Conservation (phyloP, 2,113 vertebrate species). For the Pseudopodoces humilis region DNA sequence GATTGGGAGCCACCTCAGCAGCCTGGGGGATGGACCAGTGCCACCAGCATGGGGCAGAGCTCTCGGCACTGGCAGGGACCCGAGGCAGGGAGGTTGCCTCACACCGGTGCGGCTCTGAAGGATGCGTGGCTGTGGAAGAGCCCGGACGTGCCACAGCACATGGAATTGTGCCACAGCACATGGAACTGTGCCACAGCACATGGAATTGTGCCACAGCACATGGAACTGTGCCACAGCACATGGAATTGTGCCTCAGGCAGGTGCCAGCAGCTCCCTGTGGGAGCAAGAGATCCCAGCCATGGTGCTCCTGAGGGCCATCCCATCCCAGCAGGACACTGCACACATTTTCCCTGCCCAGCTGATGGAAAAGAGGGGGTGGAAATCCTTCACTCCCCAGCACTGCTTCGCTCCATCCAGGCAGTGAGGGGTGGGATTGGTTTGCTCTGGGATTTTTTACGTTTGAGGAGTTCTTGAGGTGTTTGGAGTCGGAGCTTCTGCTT, state of each 20-base stretch:
- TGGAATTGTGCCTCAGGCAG: neutral
- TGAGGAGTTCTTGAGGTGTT: neutral
- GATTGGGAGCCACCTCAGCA: neutral
- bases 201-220: neutral
- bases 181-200: neutral
- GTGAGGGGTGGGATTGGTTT: neutral
- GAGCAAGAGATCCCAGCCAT: neutral
- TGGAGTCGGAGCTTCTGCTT: neutral
- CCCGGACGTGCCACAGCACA: neutral
- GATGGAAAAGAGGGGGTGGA: neutral
- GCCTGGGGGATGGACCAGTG: neutral
- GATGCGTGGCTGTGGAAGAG: neutral
- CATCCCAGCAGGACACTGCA: neutral
- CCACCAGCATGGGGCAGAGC: neutral
- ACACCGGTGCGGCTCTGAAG: accelerated
- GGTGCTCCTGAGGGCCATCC: neutral
- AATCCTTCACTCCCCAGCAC: accelerated
- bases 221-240: too few relatives aligned
- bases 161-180: too few relatives aligned
- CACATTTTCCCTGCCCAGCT: neutral
- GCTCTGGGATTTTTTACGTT: neutral
- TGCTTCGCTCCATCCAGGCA: neutral
- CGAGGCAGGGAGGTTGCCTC: neutral
- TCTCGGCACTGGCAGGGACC: neutral
- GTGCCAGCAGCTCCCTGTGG: neutral